Conservation (phyloP, 2,888 invertebrate genomes). For the Stramonita haemastoma region DNA sequence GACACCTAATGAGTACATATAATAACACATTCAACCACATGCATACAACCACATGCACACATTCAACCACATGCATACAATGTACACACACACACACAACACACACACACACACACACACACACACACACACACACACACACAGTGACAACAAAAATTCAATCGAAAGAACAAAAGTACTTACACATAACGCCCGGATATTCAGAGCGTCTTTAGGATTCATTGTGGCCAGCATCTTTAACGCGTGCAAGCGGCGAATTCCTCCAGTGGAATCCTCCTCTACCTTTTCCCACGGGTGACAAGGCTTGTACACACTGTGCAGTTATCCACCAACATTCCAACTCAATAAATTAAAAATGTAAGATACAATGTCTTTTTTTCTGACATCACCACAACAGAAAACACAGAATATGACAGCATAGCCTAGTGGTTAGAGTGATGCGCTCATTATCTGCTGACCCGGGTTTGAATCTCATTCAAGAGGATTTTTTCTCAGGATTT, state of each 20-base stretch:
- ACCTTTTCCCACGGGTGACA: conserved; percentile 89
- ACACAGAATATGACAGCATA: too few relatives aligned
- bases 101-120: conserved; percentile 4
- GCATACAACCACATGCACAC: neutral
- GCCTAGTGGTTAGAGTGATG: too few relatives aligned
- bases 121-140: neutral
- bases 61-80: neutral
- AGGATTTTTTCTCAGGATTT: too few relatives aligned
- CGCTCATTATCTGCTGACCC: too few relatives aligned
- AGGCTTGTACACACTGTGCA: conserved; percentile 80
- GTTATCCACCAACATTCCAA: neutral
- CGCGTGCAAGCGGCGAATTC: conserved; percentile 86
- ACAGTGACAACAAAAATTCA: neutral
- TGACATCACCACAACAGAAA: too few relatives aligned
- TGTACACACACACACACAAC: neutral
- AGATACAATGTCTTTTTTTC: too few relatives aligned
- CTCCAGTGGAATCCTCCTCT: conserved; percentile 91
- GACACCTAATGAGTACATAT: too few relatives aligned
- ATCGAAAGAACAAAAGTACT: conserved; percentile 58
- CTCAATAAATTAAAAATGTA: too few relatives aligned
- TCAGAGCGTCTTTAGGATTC: conserved; percentile 91
- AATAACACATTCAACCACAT: neutral
- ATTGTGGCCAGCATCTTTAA: conserved; percentile 90
- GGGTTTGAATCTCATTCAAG: too few relatives aligned
- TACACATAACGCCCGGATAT: conserved; percentile 90